A percentile compares a stretch with the other conserved stretches of the same genome.
These are phyloP conservation scores for Bothrops alternatus DNA, from an alignment of 2,797 vertebrate genomes.

Conservation along the genomic window DNA sequence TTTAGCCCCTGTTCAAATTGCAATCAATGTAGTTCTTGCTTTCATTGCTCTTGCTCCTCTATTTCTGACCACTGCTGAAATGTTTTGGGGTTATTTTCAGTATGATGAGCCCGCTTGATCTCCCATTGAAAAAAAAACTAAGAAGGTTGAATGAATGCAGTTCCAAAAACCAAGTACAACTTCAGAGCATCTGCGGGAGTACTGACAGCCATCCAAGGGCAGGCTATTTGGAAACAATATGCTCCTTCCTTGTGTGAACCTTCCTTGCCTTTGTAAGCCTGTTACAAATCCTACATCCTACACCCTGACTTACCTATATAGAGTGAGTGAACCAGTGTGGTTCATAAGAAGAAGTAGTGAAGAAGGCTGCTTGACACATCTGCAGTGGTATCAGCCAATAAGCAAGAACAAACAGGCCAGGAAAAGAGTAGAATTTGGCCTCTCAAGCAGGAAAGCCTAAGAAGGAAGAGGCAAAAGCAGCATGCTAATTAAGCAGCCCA, in stretches of 20 bases:
- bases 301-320: neutral
- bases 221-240: neutral
- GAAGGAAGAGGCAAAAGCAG: conserved; percentile 38
- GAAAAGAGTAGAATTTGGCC: conserved; percentile 25
- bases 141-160: neutral
- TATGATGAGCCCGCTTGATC: neutral
- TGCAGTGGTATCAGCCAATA: conserved; percentile 25
- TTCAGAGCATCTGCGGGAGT: neutral
- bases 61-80: neutral
- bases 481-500: conserved; percentile 52
- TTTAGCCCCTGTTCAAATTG: neutral
- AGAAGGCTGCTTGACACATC: conserved; percentile 30
- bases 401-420: conserved; percentile 28
- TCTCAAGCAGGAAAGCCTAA: conserved; percentile 25
- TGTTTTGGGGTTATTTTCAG: neutral
- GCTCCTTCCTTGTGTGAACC: neutral
- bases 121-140: neutral
- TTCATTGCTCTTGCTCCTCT: neutral
- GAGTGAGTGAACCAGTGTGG: neutral
- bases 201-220: neutral
- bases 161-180: neutral
- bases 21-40: neutral
- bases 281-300: neutral
- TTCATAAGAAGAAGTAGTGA: neutral
- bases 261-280: neutral